Evolutionary conservation across 2,888 invertebrate species (phyloP).

Genomic region (Sepioteuthis lessoniana): DNA sequence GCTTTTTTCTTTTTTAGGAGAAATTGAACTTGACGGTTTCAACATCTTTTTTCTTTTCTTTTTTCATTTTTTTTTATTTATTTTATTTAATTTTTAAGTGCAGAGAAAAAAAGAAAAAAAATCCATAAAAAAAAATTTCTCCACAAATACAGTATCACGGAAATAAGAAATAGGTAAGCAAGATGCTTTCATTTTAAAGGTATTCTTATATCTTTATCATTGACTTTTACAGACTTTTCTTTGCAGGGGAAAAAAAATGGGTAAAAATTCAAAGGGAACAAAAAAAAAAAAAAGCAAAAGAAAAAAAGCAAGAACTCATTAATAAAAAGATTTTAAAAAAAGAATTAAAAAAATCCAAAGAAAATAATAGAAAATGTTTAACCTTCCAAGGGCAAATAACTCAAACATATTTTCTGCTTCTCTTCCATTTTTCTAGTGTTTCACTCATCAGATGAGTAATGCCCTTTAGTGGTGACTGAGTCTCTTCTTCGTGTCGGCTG

Average conservation of each 20-base stretch:
- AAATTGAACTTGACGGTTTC: neutral
- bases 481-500: constrained; percentile 14
- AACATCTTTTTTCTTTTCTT: neutral
- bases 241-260: neutral
- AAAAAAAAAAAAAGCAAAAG: neutral
- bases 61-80: too few relatives aligned
- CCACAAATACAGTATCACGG: neutral
- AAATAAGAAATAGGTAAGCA: neutral
- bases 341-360: too few relatives aligned
- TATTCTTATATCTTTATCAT: neutral
- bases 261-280: neutral
- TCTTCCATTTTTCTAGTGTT: neutral
- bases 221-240: neutral
- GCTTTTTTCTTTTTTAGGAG: neutral
- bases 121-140: neutral
- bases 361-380: neutral
- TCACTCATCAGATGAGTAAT: constrained; percentile 1
- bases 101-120: neutral
- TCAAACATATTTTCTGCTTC: neutral
- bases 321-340: neutral
- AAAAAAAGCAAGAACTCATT: too few relatives aligned
- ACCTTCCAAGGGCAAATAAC: constrained; percentile 33
- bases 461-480: neutral
- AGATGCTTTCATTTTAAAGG: neutral
- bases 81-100: neutral